A percentile compares a stretch with the other conserved stretches of the same genome.
These are phyloP conservation scores for Vireo griseus DNA, from an alignment of 2,797 vertebrate genomes.

Conservation along the genomic window DNA sequence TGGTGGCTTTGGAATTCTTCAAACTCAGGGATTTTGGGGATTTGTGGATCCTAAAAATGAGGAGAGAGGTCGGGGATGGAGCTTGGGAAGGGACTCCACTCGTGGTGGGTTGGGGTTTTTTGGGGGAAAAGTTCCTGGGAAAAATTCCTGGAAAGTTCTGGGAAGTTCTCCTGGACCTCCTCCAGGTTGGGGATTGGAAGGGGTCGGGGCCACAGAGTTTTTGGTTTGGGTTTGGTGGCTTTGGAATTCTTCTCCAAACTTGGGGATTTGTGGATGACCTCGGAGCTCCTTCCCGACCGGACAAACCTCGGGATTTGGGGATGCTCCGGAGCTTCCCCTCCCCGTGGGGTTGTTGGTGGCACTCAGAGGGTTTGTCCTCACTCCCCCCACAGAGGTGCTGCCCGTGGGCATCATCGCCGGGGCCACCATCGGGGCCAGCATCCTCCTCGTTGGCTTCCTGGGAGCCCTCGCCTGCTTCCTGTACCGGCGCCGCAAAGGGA, in stretches of 20 bases:
- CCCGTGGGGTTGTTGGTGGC: background rate
- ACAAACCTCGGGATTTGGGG: accelerated
- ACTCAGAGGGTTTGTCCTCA: background rate
- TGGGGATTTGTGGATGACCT: too few relatives aligned
- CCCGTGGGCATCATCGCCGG: slow-evolving; percentile 91
- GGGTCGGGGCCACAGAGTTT: too few relatives aligned
- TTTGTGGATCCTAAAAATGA: background rate
- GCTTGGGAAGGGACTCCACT: too few relatives aligned
- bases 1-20: too few relatives aligned
- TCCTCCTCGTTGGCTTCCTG: slow-evolving; percentile 83
- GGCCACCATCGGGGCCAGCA: slow-evolving; percentile 85
- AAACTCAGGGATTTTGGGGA: background rate
- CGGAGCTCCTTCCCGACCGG: accelerated
- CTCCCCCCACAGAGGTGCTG: slow-evolving; percentile 79
- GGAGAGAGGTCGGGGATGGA: too few relatives aligned
- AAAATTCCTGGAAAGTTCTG: too few relatives aligned
- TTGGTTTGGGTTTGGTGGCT: too few relatives aligned
- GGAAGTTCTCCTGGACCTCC: too few relatives aligned
- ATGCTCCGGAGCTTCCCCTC: accelerated
- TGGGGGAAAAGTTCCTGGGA: too few relatives aligned
- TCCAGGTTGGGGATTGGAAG: too few relatives aligned
- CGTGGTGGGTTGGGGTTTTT: too few relatives aligned
- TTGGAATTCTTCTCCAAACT: too few relatives aligned
- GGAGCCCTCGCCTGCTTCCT: slow-evolving; percentile 84
- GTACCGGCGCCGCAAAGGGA: slow-evolving; percentile 93